Evolutionary conservation across 2,113 vertebrate genomes (phyloP).

Genomic region (Anarhynchus alexandrinus): DNA sequence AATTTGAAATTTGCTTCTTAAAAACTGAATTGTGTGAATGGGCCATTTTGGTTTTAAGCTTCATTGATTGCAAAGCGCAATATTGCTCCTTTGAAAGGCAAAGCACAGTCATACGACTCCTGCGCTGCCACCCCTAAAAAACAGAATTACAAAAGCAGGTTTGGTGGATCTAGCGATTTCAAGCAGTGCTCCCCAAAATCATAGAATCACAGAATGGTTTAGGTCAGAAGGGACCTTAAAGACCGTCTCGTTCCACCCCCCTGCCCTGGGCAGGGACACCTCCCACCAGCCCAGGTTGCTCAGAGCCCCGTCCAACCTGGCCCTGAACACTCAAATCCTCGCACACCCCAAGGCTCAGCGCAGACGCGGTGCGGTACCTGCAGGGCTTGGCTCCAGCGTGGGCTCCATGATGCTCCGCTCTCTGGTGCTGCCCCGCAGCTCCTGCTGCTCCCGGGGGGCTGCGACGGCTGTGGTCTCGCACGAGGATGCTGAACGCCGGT

Average conservation of each 20-base stretch:
- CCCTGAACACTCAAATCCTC: neutral
- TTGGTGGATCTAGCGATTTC: neutral
- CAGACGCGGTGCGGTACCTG: neutral
- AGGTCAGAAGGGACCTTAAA: neutral
- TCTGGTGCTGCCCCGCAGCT: neutral
- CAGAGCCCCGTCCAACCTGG: neutral
- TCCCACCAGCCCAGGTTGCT: neutral
- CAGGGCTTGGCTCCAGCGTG: neutral
- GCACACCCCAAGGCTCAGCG: no score
- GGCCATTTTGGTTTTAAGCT: neutral
- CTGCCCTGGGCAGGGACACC: neutral
- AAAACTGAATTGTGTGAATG: neutral
- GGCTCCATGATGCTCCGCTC: neutral
- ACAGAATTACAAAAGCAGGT: fast-evolving
- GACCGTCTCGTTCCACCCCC: neutral
- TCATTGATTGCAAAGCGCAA: neutral
- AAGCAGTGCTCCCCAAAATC: no score
- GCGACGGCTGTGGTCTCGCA: fast-evolving
- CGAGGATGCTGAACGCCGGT: fast-evolving
- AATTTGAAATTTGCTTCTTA: neutral
- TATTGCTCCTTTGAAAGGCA: neutral
- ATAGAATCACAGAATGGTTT: neutral
- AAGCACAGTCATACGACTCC: fast-evolving
- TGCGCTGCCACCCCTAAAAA: neutral
- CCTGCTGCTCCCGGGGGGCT: neutral